Evolutionary conservation across 2,888 invertebrate genomes (phyloP).

Genomic region (Drosophila nr. fundita): DNA sequence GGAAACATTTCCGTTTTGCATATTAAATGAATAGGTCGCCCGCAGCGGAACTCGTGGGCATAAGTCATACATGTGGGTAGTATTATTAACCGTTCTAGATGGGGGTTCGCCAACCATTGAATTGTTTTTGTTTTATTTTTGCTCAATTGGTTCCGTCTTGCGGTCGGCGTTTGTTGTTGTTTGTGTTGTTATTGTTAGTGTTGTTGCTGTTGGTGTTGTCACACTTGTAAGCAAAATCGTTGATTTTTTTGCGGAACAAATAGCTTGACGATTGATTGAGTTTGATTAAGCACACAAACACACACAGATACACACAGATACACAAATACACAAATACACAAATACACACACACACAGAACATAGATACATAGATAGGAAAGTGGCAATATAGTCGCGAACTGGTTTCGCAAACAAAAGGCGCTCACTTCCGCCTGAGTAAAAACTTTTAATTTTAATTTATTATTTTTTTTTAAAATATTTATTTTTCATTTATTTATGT

Average conservation of each 20-base stretch:
- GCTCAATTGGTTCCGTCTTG: conserved; percentile 63
- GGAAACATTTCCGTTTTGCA: conserved; percentile 64
- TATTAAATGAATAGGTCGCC: conserved; percentile 49
- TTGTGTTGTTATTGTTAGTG: background rate
- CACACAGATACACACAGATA: conserved; percentile 1
- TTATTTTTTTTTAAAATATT: background rate
- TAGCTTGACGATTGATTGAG: conserved; percentile 72
- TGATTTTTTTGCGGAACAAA: conserved; percentile 70
- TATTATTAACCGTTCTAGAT: conserved; percentile 39
- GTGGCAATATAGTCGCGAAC: conserved; percentile 57
- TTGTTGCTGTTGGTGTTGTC: conserved; percentile 34
- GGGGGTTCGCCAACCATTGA: conserved; percentile 25
- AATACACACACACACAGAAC: conserved; percentile 3
- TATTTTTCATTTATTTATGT: conserved; percentile 7
- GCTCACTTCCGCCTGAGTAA: conserved; percentile 61
- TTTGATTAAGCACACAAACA: conserved; percentile 64
- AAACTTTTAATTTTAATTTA: conserved; percentile 40
- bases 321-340: background rate
- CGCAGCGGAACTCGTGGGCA: conserved; percentile 15
- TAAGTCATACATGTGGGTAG: background rate
- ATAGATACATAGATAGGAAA: conserved; percentile 54
- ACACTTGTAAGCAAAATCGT: conserved; percentile 72
- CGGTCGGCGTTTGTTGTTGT: conserved; percentile 23
- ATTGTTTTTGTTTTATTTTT: background rate
- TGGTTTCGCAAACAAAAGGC: conserved; percentile 69